Evolutionary conservation across 1,140 invertebrate species (phyloP), one percentile per base, ranked within the genome.

Genomic region (Diachasmimorpha longicaudata): DNA sequence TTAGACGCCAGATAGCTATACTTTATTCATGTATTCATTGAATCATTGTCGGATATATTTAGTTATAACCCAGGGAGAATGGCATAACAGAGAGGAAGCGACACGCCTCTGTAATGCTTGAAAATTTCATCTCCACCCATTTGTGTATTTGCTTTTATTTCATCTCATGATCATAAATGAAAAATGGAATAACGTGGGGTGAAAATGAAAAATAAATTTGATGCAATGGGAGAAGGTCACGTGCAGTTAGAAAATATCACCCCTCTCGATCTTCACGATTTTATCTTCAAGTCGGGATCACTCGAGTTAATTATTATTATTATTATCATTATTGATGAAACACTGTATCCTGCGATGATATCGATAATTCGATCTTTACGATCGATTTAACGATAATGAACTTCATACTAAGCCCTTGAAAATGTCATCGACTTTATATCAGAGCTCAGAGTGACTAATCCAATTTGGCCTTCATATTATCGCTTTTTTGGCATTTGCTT

Each of bases 11-110:
- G 44, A 19, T 69, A 46, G 46, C 21, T 66, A 11, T 0, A 66
- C 14, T 66, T 78, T 79, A 80, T 80, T 80, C 79, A 80, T 79
- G 74, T 80, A 80, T 80, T 80, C 79, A 80, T 80, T 80, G 79
- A 80, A 80, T 80, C 79, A 80, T 80, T 79, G 79, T 77, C 21
- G 78, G 78, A 79, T 74, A 68, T 66, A 9, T 66, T 66, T 21
- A 58, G 23, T 58, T 23, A 23, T 58, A 58, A 42, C 39, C 39
- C 9, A 42, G 11, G 39, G 39, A 52, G 48, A 52, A n/a, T 52
- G 48, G 48, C 48, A 52, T 16, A 52, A 52, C 16, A 52, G n/a
- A 52, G 48, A 52, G 48, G 39, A 42, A 42, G 39, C 39, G 39
- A 42, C 39, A 42, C 39, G 39, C 39, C 39, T 42, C 39, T 13